phyloP scores from a whole-genome alignment of 2,888 invertebrate species.

The Fragum fragum region DNA sequence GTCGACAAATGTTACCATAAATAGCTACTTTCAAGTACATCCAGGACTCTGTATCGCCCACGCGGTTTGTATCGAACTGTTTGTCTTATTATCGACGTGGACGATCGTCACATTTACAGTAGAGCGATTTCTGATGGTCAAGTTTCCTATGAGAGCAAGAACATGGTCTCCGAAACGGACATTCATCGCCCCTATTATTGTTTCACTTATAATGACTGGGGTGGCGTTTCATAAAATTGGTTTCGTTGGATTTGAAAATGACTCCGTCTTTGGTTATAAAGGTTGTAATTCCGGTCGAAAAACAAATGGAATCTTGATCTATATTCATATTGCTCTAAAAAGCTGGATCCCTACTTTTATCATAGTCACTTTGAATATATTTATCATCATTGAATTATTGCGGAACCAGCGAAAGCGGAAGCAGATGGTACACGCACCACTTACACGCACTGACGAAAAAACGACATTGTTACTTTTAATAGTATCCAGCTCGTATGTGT shows the following conservation, averaged over 20 bases:
- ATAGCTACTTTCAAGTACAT: conserved; percentile 45
- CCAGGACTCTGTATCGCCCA: conserved; percentile 68
- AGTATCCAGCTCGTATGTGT: conserved; percentile 68
- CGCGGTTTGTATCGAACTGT: conserved; percentile 70
- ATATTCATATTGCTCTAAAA: conserved; percentile 71
- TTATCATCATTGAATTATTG: conserved; percentile 58
- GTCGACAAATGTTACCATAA: conserved; percentile 56
- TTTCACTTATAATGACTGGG: conserved; percentile 52
- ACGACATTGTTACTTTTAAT: conserved; percentile 65
- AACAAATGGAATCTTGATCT: conserved; percentile 63
- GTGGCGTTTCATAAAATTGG: conserved; percentile 70
- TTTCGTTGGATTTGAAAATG: conserved; percentile 74
- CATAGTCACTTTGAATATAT: conserved; percentile 60
- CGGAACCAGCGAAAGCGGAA: conserved; percentile 48
- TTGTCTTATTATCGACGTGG: conserved; percentile 71
- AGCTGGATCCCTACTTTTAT: conserved; percentile 71
- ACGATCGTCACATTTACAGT: conserved; percentile 69
- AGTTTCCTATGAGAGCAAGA: conserved; percentile 68
- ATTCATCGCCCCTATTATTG: conserved; percentile 42
- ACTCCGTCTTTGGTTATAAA: conserved; percentile 74
- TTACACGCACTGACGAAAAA: conserved; percentile 64
- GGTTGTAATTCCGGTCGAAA: conserved; percentile 67
- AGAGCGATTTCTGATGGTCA: conserved; percentile 70
- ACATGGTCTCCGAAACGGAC: conserved; percentile 49
- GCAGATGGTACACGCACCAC: conserved; percentile 43